Base-by-base conservation (phyloP, 2,113 vertebrate genomes). In the Passerina amoena region DNA sequence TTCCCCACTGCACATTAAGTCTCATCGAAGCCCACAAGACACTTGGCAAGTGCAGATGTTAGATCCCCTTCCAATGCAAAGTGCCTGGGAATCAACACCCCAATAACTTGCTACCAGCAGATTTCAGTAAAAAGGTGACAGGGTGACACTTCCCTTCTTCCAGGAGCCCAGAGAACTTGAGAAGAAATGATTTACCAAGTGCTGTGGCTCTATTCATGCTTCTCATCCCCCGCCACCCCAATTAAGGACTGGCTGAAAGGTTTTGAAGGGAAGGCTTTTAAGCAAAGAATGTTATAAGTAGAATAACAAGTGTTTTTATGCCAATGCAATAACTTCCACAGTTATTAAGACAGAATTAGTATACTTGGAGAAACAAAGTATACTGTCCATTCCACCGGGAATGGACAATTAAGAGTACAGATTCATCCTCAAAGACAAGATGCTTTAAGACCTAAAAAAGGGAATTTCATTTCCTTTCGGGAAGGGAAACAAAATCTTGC, bases 371-470 rank as follows among this genome's bases (percentile, higher is more conserved):
- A 78, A 61, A 81, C 2, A 86, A 38, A 38, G 38, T 38, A 38
- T 38, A 38, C 11, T 38, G 37, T 38, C 38, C 38, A 38, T 38
- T 38, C 47, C 24, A 88, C 47, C 60, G 51, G 38, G 35, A 92
- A 68, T 12, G 28, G 79, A 86, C 68, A 91, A 75, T 69, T 96
- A 95, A 56, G 44, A 91, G 65, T 80, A 73, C 76, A 88, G 57
- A 66, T 75, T 96, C 92, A 95, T 88, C 88, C 64, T 95, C 90
- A 95, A 95, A 94, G 77, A 86, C 60, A 91, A 92, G 92, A 86
- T 51, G 53, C 81, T 63, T 93, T 56, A 89, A 68, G 28, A 92
- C 59, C 35, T 71, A 93, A 94, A 12, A 53, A 53, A 30, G 51
- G 16, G 18, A 53, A 53, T 53, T 31, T 53, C 17, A 53, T 53